Base-by-base conservation (phyloP, 2,113 vertebrate genomes). In the Engraulis encrasicolus region DNA sequence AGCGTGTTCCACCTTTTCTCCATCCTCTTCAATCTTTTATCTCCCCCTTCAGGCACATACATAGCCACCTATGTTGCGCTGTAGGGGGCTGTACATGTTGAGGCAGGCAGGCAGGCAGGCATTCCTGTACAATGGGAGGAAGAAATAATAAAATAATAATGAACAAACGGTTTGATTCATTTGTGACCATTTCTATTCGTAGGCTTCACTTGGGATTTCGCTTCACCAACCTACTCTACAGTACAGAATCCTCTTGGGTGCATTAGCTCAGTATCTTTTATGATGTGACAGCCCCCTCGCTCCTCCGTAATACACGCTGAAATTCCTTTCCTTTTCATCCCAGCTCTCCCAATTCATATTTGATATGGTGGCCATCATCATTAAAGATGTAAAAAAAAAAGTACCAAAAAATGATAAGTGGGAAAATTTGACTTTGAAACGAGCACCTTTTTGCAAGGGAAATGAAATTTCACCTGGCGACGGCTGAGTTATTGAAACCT, bases 271-370 rank as follows among this genome's bases (percentile, higher is more conserved):
- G 34, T 66, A 66, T 66, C n/a, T 23, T 6, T 31, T 66, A 66
- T 74, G 66, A 74, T 74, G 23, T 74, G 66, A 74, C 66, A 74
- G 31, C 31, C 66, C 34, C 1, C 58, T 27, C 83, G 31, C 84
- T 71, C 74, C n/a, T n/a, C n/a, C n/a, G n/a, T n/a, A n/a, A n/a
- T n/a, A 81, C n/a, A 52, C 49, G 81, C 84, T 86, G 84, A 84
- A 85, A 85, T 71, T 80, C 80, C 49, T 27, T 31, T 12, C 17
- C 2, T 34, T 36, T 74, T 14, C 15, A 23, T 5, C 15, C 66
- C 66, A n/a, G n/a, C n/a, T n/a, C 31, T 74, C 66, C 15, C 5
- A 49, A 85, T 87, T 87, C 83, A 87, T 81, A 11, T 87, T 77
- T 85, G 66, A 85, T 82, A 85, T 77, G 48, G 78, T 31, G 84